Conservation (phyloP, 2,113 vertebrate genomes). For the Lepisosteus osseus region DNA sequence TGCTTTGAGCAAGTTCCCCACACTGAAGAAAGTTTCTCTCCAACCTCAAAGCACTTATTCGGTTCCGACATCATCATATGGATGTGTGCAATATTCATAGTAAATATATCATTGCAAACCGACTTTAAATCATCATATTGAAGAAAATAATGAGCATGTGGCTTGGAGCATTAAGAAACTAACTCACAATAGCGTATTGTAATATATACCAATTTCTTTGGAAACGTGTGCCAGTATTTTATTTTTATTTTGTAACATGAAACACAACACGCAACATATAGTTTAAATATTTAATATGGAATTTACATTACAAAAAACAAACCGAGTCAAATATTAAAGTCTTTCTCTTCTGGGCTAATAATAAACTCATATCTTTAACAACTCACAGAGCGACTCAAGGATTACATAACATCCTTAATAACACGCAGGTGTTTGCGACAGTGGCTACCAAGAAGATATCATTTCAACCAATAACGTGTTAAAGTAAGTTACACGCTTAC, state of each 20-base stretch:
- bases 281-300: slow-evolving; percentile 23
- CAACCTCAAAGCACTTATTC: too few species aligned
- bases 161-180: slow-evolving; percentile 40
- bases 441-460: background rate
- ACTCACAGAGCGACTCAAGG: background rate
- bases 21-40: too few species aligned
- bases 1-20: too few species aligned
- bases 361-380: background rate
- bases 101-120: too few species aligned
- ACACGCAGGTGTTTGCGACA: background rate
- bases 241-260: too few species aligned
- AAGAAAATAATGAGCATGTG: too few species aligned
- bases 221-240: background rate
- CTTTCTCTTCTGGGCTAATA: background rate
- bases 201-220: slow-evolving; percentile 35
- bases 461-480: background rate
- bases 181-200: slow-evolving; percentile 28
- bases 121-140: too few species aligned
- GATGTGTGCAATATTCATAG: too few species aligned
- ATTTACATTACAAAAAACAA: slow-evolving; percentile 8
- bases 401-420: too few species aligned
- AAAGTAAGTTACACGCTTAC: too few species aligned
- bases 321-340: slow-evolving; percentile 17
- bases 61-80: too few species aligned
- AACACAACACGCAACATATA: background rate